Evolutionary conservation across 2,113 vertebrate genomes (phyloP), one percentile per base, ranked within the genome.

Genomic region (Trachemys scripta): DNA sequence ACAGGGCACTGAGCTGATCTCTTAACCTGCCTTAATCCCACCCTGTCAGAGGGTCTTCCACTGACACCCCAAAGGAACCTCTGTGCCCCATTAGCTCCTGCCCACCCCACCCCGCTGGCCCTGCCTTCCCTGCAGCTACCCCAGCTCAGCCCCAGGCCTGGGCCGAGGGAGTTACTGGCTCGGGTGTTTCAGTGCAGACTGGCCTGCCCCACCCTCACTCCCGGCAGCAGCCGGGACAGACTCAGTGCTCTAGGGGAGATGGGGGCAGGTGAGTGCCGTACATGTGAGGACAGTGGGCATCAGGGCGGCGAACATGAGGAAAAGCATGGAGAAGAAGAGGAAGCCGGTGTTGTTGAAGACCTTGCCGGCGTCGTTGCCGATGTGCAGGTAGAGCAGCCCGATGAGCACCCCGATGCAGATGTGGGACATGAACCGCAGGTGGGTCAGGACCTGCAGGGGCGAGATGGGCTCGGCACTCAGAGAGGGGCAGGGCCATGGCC

Each of bases 241-340:
- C 47, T n/a, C 7, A 6, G 57, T 6, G 27, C 27, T 59, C 12
- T 7, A 16, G 31, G 59, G 6, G 59, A 35, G 24, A 29, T 87
- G 35, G 13, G 90, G 92, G n/a, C 19, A 3, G 72, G 49, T 65
- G 29, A 45, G 65, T 82, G 47, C 72, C 99, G 99, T 99, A 99
- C 99, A 99, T 90, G 99, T 99, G 78, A 99, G 99, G 95, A 99
- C 98, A 5, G 99, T 99, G 87, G 99, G 99, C 99, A 99, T 99
- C 89, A 99, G 98, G 2, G 99, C 99, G 0, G 99, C 99, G 9
- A 99, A 99, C 99, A 99, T 99, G 94, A 99, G 99, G 98, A 99
- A 99, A 51, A 99, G 98, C 99, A 99, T 99, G 98, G 99, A 99
- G 98, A 99, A 99, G 98, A 99, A 99, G 97, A 99, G 99, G 97